Evolutionary conservation across 1,140 invertebrate genomes (phyloP).

Genomic region (Rhagoletis pomonella): DNA sequence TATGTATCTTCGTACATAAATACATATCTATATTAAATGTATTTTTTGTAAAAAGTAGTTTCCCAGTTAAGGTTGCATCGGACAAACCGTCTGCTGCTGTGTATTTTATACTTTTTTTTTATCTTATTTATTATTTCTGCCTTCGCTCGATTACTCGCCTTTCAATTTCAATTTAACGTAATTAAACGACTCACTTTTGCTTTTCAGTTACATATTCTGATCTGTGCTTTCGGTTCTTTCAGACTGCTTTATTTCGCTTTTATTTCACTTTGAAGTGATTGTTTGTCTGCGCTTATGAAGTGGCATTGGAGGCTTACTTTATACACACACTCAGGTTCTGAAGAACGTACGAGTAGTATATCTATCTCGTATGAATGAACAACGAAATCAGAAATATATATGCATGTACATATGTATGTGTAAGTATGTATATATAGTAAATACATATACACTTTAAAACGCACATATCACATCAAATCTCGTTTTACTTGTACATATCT

Average conservation of each 20-base stretch:
- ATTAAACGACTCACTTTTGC: constrained; percentile 47
- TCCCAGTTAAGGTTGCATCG: neutral
- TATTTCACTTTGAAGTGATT: neutral
- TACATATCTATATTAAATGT: too few species aligned
- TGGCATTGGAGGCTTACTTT: constrained; percentile 18
- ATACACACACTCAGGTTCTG: neutral
- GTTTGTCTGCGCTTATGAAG: neutral
- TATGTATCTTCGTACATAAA: too few species aligned
- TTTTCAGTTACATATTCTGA: neutral
- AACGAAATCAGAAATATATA: neutral
- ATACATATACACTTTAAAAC: neutral
- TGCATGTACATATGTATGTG: neutral
- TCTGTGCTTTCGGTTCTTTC: neutral
- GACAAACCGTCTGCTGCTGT: neutral
- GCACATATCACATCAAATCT: neutral
- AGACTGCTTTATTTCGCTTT: neutral
- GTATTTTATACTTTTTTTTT: neutral
- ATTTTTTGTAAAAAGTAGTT: neutral
- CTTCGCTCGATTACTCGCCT: constrained; percentile 2
- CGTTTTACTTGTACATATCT: neutral
- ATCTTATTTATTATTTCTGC: neutral
- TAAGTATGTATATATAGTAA: too few species aligned
- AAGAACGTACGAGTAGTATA: too few species aligned
- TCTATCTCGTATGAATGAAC: neutral
- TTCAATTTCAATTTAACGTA: constrained; percentile 43